Percentiles rank a stretch among this genome's conserved stretches.
These are phyloP conservation scores for Andricus quercusramuli DNA, from an alignment of 2,888 invertebrate genomes.

Conservation along the genomic window DNA sequence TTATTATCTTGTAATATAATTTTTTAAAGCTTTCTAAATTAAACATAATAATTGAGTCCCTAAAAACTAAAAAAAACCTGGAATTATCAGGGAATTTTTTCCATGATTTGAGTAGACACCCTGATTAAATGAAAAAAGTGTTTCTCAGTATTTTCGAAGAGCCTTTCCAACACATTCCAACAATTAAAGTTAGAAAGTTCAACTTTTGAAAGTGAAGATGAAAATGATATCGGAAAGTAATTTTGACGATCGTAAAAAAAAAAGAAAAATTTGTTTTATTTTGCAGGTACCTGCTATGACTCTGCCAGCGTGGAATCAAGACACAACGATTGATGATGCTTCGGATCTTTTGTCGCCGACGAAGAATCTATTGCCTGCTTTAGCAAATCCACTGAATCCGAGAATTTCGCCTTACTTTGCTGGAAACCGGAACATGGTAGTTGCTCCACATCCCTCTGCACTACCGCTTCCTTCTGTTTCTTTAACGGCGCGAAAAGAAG, in stretches of 20 bases:
- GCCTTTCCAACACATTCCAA: too few relatives aligned
- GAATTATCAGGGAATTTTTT: too few relatives aligned
- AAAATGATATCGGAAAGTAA: too few relatives aligned
- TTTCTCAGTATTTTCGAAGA: background rate
- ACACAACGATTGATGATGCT: conserved; percentile 59
- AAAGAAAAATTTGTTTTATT: conserved; percentile 33
- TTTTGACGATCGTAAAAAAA: background rate
- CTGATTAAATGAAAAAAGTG: background rate
- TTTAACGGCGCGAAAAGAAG: conserved; percentile 68
- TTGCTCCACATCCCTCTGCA: conserved; percentile 77
- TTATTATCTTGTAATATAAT: too few relatives aligned
- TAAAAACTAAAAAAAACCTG: too few relatives aligned
- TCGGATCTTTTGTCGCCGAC: conserved; percentile 72
- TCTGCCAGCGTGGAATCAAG: conserved; percentile 69
- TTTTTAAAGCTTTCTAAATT: too few relatives aligned
- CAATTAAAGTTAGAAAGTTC: too few relatives aligned
- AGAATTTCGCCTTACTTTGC: conserved; percentile 71
- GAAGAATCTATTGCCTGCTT: conserved; percentile 72
- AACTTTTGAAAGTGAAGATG: too few relatives aligned
- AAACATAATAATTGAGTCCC: too few relatives aligned
- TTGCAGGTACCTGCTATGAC: conserved; percentile 70
- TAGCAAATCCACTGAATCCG: conserved; percentile 73
- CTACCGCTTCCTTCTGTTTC: conserved; percentile 74
- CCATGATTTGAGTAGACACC: too few relatives aligned
- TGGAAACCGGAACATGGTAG: conserved; percentile 56